A percentile compares a stretch with the other conserved stretches of the same genome.
These are phyloP conservation scores for Chaetura pelagica DNA, from an alignment of 2,113 vertebrate species.

Conservation along the genomic window DNA sequence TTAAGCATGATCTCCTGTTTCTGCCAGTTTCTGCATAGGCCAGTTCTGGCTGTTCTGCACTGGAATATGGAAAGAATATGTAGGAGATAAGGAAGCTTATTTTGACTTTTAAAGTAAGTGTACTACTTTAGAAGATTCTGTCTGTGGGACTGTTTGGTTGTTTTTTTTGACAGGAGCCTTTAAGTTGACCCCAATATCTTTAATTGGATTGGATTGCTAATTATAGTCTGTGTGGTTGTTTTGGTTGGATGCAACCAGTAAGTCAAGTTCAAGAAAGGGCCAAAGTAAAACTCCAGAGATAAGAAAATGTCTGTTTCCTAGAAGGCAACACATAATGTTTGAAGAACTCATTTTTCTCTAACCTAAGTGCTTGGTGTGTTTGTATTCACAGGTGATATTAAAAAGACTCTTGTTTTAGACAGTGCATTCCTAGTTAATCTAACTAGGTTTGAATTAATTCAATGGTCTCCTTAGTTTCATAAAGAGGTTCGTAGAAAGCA, in stretches of 20 bases:
- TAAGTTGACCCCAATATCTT: slow-evolving; percentile 36
- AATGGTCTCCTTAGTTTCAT: background rate
- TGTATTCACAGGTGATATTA: background rate
- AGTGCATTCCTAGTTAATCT: background rate
- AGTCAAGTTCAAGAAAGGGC: slow-evolving; percentile 42
- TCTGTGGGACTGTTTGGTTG: background rate
- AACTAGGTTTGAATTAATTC: background rate
- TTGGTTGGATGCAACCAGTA: slow-evolving; percentile 28
- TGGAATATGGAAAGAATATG: background rate
- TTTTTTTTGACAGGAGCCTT: background rate
- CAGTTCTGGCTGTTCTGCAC: background rate
- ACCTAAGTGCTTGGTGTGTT: background rate
- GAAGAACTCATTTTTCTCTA: background rate
- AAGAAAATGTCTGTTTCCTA: slow-evolving; percentile 1
- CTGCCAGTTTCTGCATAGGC: background rate
- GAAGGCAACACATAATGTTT: background rate
- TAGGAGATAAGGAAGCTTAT: background rate
- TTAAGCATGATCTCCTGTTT: background rate
- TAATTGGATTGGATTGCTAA: slow-evolving; percentile 63
- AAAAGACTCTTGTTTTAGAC: background rate
- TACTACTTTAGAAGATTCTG: background rate
- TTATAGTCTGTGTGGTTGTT: slow-evolving; percentile 34
- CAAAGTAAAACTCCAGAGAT: background rate
- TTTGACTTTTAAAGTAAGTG: slow-evolving; percentile 3
- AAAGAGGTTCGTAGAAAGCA: background rate